Evolutionary conservation across 2,888 invertebrate species (phyloP).

Genomic region (Apodemia zela): DNA sequence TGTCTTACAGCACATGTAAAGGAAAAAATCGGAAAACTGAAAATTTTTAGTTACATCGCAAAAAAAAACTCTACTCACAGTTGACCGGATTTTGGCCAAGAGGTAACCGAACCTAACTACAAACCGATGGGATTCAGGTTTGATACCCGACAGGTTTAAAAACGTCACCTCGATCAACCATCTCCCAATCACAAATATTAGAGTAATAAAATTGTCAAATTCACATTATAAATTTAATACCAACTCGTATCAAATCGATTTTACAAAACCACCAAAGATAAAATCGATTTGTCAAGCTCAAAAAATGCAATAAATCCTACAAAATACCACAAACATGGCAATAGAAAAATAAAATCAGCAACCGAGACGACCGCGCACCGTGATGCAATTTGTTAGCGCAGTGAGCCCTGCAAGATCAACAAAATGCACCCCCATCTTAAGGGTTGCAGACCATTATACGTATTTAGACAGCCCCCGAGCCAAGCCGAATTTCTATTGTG

Average conservation of each 20-base stretch:
- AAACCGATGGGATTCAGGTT: too few species aligned
- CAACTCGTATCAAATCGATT: background rate
- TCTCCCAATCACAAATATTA: too few species aligned
- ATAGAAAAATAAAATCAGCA: slow-evolving; percentile 15
- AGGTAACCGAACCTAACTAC: too few species aligned
- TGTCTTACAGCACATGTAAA: too few species aligned
- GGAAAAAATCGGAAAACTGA: too few species aligned
- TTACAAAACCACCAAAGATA: background rate
- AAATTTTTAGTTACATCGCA: too few species aligned
- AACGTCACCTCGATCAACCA: too few species aligned
- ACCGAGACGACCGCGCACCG: slow-evolving; percentile 19
- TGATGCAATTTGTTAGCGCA: slow-evolving; percentile 18
- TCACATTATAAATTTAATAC: too few species aligned
- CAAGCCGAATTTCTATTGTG: slow-evolving; percentile 31
- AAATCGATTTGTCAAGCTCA: background rate
- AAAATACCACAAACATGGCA: background rate
- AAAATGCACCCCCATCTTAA: slow-evolving; percentile 29
- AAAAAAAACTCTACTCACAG: too few species aligned
- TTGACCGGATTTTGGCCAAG: too few species aligned
- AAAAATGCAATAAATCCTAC: slow-evolving; percentile 2
- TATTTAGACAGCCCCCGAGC: slow-evolving; percentile 38
- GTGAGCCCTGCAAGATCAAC: slow-evolving; percentile 22
- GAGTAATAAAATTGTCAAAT: too few species aligned
- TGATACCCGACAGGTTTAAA: too few species aligned
- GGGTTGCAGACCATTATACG: slow-evolving; percentile 21